Conservation (phyloP, 2,888 invertebrate species). For the Yponomeuta cagnagella region DNA sequence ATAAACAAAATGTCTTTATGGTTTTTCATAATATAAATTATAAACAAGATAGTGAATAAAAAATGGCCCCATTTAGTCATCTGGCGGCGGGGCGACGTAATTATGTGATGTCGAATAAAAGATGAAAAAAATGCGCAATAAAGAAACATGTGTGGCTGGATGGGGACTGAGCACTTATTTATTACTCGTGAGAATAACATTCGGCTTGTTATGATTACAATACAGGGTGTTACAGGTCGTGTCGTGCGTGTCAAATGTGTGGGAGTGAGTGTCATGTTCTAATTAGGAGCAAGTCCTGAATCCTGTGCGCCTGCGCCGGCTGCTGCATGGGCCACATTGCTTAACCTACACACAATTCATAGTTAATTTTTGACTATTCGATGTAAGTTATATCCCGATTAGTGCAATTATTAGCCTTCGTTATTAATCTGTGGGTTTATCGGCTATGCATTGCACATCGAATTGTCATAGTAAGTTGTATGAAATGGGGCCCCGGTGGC, state of each 20-base stretch:
- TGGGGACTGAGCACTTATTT: background rate
- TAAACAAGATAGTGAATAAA: conserved; percentile 11
- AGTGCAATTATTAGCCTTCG: too few species aligned
- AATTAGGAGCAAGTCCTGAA: too few species aligned
- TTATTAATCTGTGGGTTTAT: too few species aligned
- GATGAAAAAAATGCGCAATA: conserved; percentile 54
- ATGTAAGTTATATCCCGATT: too few species aligned
- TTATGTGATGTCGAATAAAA: conserved; percentile 12
- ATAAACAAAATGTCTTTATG: conserved; percentile 14
- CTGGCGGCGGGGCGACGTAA: conserved; percentile 1
- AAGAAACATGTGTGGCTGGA: conserved; percentile 64
- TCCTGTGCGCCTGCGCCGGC: too few species aligned
- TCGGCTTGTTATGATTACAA: background rate
- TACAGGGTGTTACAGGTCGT: background rate
- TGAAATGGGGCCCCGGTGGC: too few species aligned
- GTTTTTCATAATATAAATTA: background rate
- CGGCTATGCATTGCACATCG: too few species aligned
- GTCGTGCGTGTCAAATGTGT: too few species aligned
- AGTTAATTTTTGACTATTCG: too few species aligned
- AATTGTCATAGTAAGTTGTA: too few species aligned
- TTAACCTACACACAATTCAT: too few species aligned
- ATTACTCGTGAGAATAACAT: conserved; percentile 57
- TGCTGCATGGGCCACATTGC: too few species aligned
- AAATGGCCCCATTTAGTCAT: conserved; percentile 13
- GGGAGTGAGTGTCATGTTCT: conserved; percentile 37